Base-by-base conservation (phyloP, 2,113 vertebrate species). In the Calonectris borealis region DNA sequence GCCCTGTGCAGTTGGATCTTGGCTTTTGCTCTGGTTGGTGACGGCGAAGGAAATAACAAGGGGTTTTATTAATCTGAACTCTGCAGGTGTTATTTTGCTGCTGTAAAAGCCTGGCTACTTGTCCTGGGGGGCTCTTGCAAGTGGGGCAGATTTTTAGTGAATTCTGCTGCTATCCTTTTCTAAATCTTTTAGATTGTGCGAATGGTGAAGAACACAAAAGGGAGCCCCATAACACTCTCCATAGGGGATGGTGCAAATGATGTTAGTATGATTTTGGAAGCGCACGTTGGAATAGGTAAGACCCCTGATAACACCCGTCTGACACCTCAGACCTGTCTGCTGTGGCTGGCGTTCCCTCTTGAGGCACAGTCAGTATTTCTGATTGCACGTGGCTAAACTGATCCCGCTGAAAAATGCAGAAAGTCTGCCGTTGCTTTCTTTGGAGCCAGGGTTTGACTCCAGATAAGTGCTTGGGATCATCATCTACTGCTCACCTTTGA, bases 231-330 rank as follows among this genome's bases (percentile, higher is more conserved):
- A 93, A 99, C 99, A 0, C 98, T 99, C 29, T 99, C 99, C 4
- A 98, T 99, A 91, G 99, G 99, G 52, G 99, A 99, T 75, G 99
- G 99, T 57, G 99, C 99, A 49, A 99, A 99, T 91, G 99, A 99
- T 93, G 99, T 99, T 90, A 99, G 99, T 80, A 99, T 99, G 99
- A 99, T 99, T 97, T 98, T 99, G 97, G 99, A 99, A 97, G 99
- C 99, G 55, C 99, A 99, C 21, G 99, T 99, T 71, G 99, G 99
- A 91, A 99, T 99, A 97, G 99, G 99, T 99, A 96, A 98, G 99
- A 94, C 66, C 40, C 29, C 25, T 69, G 52, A 0, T 32, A 40
- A 9, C 25, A 17, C 6, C 27, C 10, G 0, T n/a, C 27, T n/a
- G 62, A 22, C 40, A 15, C n/a, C 49, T 20, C 24, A 49, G 51